Conservation (phyloP, 2,888 invertebrate species). For the Diarsia mendica region DNA sequence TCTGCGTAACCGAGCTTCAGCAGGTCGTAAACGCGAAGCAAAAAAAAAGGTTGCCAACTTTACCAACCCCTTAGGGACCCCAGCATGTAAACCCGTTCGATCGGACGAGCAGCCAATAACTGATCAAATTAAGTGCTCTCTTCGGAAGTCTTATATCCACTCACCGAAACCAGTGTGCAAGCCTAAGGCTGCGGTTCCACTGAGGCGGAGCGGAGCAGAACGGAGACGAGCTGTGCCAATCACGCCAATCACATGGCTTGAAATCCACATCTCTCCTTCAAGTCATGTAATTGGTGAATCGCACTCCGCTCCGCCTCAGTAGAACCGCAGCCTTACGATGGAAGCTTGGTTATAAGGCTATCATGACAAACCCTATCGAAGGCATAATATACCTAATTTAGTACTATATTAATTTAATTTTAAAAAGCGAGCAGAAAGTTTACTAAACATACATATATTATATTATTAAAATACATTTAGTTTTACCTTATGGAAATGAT, state of each 20-base stretch:
- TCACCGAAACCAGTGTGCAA: neutral
- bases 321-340: neutral
- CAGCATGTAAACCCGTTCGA: neutral
- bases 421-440: neutral
- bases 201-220: too few relatives aligned
- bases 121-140: neutral
- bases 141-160: neutral
- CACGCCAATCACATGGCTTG: too few relatives aligned
- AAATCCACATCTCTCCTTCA: too few relatives aligned
- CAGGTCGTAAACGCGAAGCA: neutral
- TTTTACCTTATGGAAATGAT: slow-evolving; percentile 96
- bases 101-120: neutral
- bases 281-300: too few relatives aligned
- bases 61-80: neutral
- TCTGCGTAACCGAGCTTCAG: neutral
- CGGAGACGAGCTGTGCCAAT: too few relatives aligned
- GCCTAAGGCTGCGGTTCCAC: too few relatives aligned
- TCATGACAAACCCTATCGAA: neutral
- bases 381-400: slow-evolving; percentile 1
- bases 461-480: neutral
- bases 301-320: too few relatives aligned
- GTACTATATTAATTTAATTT: slow-evolving; percentile 5
- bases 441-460: neutral
- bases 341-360: neutral
- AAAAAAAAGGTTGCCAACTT: neutral